A percentile compares a stretch with the other conserved stretches of the same genome.
Evolutionary conservation across 1,140 invertebrate genomes (phyloP).

Genomic region (Apis laboriosa): DNA sequence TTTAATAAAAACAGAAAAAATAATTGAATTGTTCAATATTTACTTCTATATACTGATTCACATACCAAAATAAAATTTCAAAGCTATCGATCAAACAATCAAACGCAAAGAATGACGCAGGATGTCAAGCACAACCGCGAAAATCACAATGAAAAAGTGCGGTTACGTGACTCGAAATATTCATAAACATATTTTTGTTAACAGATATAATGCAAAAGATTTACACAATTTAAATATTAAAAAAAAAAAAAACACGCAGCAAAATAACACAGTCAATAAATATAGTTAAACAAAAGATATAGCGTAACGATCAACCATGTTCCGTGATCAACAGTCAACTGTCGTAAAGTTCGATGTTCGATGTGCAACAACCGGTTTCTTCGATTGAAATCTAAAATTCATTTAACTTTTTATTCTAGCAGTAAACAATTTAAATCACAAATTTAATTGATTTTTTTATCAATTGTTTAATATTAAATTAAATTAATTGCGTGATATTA

Average conservation of each 20-base stretch:
- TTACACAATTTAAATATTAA: neutral
- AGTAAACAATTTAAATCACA: neutral
- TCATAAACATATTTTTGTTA: neutral
- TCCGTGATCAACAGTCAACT: slow-evolving; percentile 25
- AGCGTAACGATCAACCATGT: slow-evolving; percentile 8
- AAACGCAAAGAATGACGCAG: neutral
- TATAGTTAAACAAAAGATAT: too few species aligned
- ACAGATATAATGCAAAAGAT: too few species aligned
- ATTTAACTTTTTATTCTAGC: neutral
- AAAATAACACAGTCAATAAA: neutral
- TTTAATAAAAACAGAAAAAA: neutral
- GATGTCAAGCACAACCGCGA: neutral
- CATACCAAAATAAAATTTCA: neutral
- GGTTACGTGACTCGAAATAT: neutral
- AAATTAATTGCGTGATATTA: too few species aligned
- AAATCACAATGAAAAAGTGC: neutral
- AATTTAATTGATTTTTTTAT: neutral
- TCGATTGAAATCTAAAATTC: slow-evolving; percentile 13
- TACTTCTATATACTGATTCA: neutral
- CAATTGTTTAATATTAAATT: too few species aligned
- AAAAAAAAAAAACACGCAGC: neutral
- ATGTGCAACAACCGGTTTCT: slow-evolving; percentile 19
- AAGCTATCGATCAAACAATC: neutral
- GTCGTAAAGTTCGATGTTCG: slow-evolving; percentile 12
- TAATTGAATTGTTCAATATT: neutral